phyloP scores from a whole-genome alignment of 2,888 invertebrate genomes.

The Kryphioiulus occultus region DNA sequence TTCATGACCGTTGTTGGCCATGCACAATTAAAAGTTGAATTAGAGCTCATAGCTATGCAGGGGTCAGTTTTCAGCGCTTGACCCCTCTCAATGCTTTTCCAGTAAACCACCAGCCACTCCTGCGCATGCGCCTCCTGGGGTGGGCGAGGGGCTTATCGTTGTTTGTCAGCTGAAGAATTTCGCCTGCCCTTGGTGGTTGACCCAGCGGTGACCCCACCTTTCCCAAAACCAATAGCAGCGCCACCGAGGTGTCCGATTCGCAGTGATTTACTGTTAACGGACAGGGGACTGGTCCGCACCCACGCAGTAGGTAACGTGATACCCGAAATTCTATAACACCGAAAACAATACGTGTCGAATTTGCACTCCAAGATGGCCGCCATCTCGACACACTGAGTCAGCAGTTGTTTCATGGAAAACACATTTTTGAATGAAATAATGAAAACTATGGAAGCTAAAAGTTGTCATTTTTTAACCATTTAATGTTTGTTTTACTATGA shows the following conservation, averaged over 20 bases:
- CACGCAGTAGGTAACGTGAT: background rate
- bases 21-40: background rate
- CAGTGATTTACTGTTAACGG: background rate
- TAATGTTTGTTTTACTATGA: too few species aligned
- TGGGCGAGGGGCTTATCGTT: background rate
- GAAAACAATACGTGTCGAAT: background rate
- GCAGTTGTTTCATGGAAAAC: too few species aligned
- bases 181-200: background rate
- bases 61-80: slow-evolving; percentile 1
- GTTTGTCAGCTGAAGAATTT: slow-evolving; percentile 15
- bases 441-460: too few species aligned
- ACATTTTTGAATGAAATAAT: too few species aligned
- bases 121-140: background rate
- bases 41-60: background rate
- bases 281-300: slow-evolving; percentile 10
- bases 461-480: too few species aligned
- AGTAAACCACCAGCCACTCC: background rate
- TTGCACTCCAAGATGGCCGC: too few species aligned
- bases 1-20: too few species aligned
- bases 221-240: background rate
- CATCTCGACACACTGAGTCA: background rate
- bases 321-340: background rate
- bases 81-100: background rate
- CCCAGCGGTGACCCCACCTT: background rate
- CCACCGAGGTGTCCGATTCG: background rate